Base-by-base conservation (phyloP, 2,113 vertebrate species). In the Actenoides hombroni region DNA sequence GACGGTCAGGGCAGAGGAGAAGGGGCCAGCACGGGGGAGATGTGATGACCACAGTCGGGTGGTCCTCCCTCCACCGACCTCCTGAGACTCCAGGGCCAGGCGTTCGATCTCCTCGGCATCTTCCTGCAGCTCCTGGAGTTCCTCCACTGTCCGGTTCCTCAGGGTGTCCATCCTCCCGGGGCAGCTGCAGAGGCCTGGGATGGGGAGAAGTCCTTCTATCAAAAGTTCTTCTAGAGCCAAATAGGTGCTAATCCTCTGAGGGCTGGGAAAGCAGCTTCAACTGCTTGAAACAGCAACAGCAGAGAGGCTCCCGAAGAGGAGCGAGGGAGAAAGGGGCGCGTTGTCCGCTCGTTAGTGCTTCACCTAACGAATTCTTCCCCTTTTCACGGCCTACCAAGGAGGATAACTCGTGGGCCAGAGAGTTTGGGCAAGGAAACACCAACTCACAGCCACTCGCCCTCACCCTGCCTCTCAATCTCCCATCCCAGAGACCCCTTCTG, bases 41-140 rank as follows among this genome's bases (percentile, higher is more conserved):
- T 13, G 48, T 24, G 23, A 26, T 24, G 23, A 26, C 25, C 51
- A 24, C 12, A 53, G 51, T 25, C 25, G 8, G 49, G 49, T 5
- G 7, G 24, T 25, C 25, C 26, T 37, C 37, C 19, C 56, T 19
- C 16, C 59, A 39, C 60, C 10, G 11, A 63, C 96, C 93, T 97
- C 96, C 80, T 65, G 78, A 0, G 97, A 96, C 35, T 97, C 97
- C 88, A 97, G 23, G 4, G 97, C 97, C 94, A 97, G 28, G 42
- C 86, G 95, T 23, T 96, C 86, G 2, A 97, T 97, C 86, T 97
- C 96, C 61, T 95, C 95, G 0, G 86, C 20, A 5, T 97, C 76
- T 3, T 96, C 95, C 81, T 97, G 96, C 73, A 97, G 92, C 42
- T 95, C 83, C 78, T 2, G 92, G 1, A 97, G 94, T 49, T 97